Evolutionary conservation across 2,797 vertebrate species (phyloP), one percentile per base, ranked within the genome.

Genomic region (Tragelaphus eurycerus): DNA sequence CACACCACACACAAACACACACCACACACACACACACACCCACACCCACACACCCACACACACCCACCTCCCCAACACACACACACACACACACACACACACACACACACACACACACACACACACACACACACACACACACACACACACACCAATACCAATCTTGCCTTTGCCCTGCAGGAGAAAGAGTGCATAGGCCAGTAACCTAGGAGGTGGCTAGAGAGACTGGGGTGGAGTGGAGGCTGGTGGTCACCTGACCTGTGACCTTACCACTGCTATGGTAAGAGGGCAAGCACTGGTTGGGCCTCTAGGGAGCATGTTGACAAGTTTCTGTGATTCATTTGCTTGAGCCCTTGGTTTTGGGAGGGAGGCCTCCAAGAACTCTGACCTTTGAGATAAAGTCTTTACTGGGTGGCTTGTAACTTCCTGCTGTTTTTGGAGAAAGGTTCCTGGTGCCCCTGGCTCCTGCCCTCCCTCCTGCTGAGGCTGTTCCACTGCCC

Each of bases 401-500:
- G 93, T 90, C 23, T 48, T 95, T 95, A 84, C 87, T 8, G 0
- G 64, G 94, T 6, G 25, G 9, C 90, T 98, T 96, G 89, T 83
- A 54, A 83, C 97, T 97, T 98, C 97, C 98, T 98, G 97, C 97
- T 67, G 74, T n/a, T 38, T 62, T 93, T 81, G 46, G 93, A 92
- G 82, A 96, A 86, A 87, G 57, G 11, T 92, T 96, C 29, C 21
- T 1, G 97, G 93, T 74, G 83, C 82, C 90, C 92, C 71, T 92
- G 52, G 64, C 79, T 89, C 54, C 71, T 95, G 81, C 85, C 62
- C 52, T 88, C 34, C 29, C 10, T 88, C 82, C 94, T 78, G 46
- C 13, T 29, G 95, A 93, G 95, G 87, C 90, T 34, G 57, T 74
- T 85, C 94, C 1, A 0, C 62, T 3, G 17, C 0, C 86, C 93